phyloP scores from a whole-genome alignment of 2,797 vertebrate genomes.

The Cynodonichthys magdalenae region DNA sequence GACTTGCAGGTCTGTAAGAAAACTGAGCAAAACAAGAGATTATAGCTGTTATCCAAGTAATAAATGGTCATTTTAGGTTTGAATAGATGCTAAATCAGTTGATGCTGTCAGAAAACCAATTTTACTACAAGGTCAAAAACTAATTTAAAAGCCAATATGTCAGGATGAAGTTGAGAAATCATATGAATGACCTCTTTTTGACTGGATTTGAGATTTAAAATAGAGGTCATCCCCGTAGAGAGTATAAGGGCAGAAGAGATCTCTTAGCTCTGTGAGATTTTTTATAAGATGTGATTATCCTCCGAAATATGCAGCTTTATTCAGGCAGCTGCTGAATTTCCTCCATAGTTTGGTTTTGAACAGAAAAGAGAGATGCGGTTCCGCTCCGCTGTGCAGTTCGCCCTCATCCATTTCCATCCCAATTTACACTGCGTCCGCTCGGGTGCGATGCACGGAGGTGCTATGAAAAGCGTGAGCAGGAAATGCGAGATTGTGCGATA shows the following conservation, averaged over 20 bases:
- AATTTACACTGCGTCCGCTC: too few relatives aligned
- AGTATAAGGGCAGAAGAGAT: neutral
- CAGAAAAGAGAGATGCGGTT: neutral
- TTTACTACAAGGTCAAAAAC: neutral
- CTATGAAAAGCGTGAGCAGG: too few relatives aligned
- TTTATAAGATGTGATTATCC: constrained; percentile 2
- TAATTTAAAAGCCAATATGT: neutral
- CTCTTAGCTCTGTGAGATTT: constrained; percentile 13
- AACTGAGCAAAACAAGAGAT: neutral
- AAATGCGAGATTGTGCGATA: too few relatives aligned
- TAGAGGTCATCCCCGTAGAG: constrained; percentile 3
- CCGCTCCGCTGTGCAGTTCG: too few relatives aligned
- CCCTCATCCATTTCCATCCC: too few relatives aligned
- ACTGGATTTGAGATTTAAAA: constrained; percentile 12
- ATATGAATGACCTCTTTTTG: constrained; percentile 2
- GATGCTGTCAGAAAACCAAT: neutral
- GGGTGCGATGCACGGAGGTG: too few relatives aligned
- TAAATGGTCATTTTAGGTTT: neutral
- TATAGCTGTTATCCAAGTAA: neutral
- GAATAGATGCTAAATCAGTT: neutral
- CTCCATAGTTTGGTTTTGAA: neutral
- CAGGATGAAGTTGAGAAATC: neutral
- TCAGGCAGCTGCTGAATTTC: neutral
- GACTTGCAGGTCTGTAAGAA: neutral
- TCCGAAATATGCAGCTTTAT: constrained; percentile 6